These are phyloP conservation scores for Stramonita haemastoma DNA, from an alignment of 2,888 invertebrate genomes.

Conservation along the genomic window DNA sequence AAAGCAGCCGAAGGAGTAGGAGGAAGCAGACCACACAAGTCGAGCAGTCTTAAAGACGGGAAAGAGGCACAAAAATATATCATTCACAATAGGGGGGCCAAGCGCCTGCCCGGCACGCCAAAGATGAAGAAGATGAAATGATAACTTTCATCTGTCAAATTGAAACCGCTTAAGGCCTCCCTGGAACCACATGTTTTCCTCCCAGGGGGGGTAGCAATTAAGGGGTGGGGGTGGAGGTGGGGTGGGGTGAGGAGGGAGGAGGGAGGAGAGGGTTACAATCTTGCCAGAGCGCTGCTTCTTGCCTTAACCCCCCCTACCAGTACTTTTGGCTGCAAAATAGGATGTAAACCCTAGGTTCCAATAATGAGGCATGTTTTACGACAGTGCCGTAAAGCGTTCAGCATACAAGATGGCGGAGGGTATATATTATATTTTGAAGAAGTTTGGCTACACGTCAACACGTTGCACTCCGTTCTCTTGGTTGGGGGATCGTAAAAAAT, in stretches of 20 bases:
- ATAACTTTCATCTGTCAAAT: constrained; percentile 42
- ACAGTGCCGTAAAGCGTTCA: constrained; percentile 26
- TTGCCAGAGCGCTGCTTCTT: not conserved
- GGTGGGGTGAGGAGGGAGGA: no score
- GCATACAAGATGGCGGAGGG: constrained; percentile 1
- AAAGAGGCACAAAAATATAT: constrained; percentile 33
- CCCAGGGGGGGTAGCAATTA: constrained; percentile 26
- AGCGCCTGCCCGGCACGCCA: constrained; percentile 7
- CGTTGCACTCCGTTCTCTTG: not conserved
- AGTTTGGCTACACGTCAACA: constrained; percentile 3
- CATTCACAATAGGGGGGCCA: constrained; percentile 35
- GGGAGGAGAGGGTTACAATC: not conserved
- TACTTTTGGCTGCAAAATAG: not conserved
- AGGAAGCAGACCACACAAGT: constrained; percentile 25
- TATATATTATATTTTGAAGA: not conserved
- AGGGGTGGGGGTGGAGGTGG: not conserved
- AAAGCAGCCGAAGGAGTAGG: not conserved
- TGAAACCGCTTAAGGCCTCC: constrained; percentile 34
- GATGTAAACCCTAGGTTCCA: constrained; percentile 3
- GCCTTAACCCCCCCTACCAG: not conserved
- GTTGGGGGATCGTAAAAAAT: not conserved
- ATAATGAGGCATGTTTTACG: constrained; percentile 35
- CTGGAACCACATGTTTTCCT: constrained; percentile 13
- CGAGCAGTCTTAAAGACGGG: constrained; percentile 22
- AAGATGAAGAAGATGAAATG: constrained; percentile 31